Conservation (phyloP, 2,888 invertebrate species). For the Escarpia spicata region DNA sequence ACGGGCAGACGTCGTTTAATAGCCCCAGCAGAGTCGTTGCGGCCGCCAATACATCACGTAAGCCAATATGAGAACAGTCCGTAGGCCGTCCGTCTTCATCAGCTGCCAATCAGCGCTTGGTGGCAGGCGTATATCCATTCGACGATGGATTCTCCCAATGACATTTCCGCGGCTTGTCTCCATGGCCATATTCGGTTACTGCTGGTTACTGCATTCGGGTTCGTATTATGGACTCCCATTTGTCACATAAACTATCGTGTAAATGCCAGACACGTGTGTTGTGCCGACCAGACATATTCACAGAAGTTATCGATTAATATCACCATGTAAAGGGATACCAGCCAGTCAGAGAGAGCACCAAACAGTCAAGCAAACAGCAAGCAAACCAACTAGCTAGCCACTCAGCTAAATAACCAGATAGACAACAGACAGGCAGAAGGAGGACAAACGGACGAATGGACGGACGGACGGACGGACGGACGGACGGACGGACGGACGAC, state of each 20-base stretch:
- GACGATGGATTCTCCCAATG: neutral
- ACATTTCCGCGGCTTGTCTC: neutral
- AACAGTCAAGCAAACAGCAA: neutral
- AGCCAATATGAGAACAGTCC: neutral
- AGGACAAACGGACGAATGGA: neutral
- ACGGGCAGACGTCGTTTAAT: neutral
- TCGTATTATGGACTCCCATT: neutral
- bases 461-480: neutral
- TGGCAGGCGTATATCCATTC: neutral
- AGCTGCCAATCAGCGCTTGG: neutral
- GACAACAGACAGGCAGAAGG: neutral
- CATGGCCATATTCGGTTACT: neutral
- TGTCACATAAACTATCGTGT: neutral
- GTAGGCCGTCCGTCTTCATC: neutral
- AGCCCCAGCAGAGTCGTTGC: constrained; percentile 9
- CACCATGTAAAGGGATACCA: neutral
- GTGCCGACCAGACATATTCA: neutral
- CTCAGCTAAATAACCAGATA: neutral
- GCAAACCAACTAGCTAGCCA: neutral
- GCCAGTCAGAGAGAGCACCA: neutral
- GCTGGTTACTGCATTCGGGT: neutral
- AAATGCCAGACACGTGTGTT: neutral
- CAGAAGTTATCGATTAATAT: neutral
- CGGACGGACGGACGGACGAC: too few relatives aligned
- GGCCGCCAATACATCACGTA: neutral